Percentiles rank a stretch among this genome's conserved stretches.
Conservation (phyloP, 2,888 invertebrate genomes). For the Ennomos erosarius region DNA sequence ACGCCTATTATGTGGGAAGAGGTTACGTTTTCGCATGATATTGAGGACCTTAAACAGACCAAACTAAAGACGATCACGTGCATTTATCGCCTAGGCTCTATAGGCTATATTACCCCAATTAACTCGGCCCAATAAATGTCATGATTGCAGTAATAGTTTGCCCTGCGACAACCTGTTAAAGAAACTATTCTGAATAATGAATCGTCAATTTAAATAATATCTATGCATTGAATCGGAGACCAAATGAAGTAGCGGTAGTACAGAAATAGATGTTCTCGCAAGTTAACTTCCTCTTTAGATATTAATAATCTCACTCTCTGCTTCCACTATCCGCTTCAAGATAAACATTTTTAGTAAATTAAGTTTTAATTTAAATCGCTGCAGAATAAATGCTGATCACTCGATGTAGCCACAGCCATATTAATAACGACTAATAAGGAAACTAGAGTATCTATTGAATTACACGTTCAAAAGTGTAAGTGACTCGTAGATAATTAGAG, state of each 20-base stretch:
- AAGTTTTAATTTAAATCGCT: constrained; percentile 10
- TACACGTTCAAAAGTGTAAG: constrained; percentile 52
- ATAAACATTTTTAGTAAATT: constrained; percentile 8
- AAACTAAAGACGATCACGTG: constrained; percentile 65
- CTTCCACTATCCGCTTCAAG: constrained; percentile 3
- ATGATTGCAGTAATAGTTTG: constrained; percentile 50
- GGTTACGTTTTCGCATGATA: constrained; percentile 79
- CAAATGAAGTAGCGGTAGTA: constrained; percentile 9
- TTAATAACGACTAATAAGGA: constrained; percentile 38
- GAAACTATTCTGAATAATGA: constrained; percentile 27
- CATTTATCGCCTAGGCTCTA: constrained; percentile 70
- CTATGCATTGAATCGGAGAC: constrained; percentile 16
- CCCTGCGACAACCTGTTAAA: constrained; percentile 22
- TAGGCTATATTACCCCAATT: constrained; percentile 67
- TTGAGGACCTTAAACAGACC: constrained; percentile 68
- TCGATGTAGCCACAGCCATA: constrained; percentile 30
- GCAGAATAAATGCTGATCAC: constrained; percentile 12
- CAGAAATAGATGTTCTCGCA: constrained; percentile 5
- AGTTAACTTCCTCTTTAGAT: constrained; percentile 12
- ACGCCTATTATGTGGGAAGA: constrained; percentile 85
- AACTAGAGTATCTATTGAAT: constrained; percentile 32
- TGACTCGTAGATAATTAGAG: constrained; percentile 58
- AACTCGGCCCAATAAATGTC: constrained; percentile 59
- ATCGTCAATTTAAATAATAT: constrained; percentile 26
- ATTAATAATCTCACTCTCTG: constrained; percentile 4